A percentile compares a stretch with the other conserved stretches of the same genome.
These are phyloP conservation scores for Nomada flava DNA, from an alignment of 2,888 invertebrate genomes.

Conservation along the genomic window DNA sequence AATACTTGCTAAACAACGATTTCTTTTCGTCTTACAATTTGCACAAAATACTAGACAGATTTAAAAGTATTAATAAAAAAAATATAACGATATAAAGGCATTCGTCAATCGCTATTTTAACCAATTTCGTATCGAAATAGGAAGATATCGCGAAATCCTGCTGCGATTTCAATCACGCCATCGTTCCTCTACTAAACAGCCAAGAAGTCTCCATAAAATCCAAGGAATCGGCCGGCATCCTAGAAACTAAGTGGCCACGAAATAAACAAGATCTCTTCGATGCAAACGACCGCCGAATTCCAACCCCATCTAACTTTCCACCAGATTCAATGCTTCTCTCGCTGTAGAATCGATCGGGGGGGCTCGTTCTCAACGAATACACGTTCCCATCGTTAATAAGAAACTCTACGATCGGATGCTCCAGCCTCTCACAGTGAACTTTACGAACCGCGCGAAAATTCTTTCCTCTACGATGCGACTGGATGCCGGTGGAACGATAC, in stretches of 20 bases:
- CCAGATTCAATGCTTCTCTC: constrained; percentile 7
- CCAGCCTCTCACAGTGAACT: constrained; percentile 4
- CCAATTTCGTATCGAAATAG: too few species aligned
- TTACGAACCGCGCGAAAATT: background rate
- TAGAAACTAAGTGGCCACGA: constrained; percentile 25
- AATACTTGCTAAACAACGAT: too few species aligned
- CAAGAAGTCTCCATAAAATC: background rate
- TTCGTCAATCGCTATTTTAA: too few species aligned
- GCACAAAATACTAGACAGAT: too few species aligned
- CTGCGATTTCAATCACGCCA: background rate
- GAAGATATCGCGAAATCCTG: background rate
- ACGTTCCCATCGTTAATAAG: constrained; percentile 31
- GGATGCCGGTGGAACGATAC: constrained; percentile 8
- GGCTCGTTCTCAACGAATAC: background rate
- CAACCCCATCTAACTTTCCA: constrained; percentile 1
- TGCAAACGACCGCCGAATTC: constrained; percentile 36
- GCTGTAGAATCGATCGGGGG: too few species aligned
- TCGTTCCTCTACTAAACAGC: background rate
- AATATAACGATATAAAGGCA: too few species aligned
- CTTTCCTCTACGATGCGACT: background rate
- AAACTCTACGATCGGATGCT: background rate
- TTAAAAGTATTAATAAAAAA: too few species aligned
- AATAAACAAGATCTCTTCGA: constrained; percentile 43
- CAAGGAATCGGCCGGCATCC: background rate
- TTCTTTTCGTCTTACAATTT: too few species aligned